These are phyloP conservation scores for Xylocopa sonorina DNA, from an alignment of 1,140 invertebrate species.

Conservation along the genomic window DNA sequence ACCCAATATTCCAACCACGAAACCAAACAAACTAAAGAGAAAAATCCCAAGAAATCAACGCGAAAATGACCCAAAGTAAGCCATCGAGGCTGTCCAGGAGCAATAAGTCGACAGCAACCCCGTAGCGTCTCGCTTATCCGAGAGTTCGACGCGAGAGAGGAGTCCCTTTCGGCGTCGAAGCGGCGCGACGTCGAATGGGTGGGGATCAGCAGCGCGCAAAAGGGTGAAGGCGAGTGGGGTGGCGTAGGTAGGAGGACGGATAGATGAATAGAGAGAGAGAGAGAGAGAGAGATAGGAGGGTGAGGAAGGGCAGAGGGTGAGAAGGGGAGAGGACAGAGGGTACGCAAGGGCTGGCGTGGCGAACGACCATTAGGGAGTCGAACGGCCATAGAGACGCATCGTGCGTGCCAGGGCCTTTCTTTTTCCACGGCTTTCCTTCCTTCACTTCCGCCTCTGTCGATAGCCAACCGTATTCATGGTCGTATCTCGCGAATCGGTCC, in stretches of 20 bases:
- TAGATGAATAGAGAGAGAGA: constrained; percentile 61
- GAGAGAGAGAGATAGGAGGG: constrained; percentile 44
- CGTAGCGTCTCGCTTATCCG: background rate
- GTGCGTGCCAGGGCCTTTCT: constrained; percentile 27
- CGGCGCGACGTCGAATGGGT: constrained; percentile 38
- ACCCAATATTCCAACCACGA: too few relatives aligned
- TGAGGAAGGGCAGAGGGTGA: too few relatives aligned
- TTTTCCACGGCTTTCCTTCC: background rate
- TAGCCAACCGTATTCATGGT: constrained; percentile 45
- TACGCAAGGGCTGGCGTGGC: constrained; percentile 68
- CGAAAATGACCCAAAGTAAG: background rate
- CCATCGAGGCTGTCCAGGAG: too few relatives aligned
- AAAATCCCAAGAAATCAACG: background rate
- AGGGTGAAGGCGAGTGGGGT: constrained; percentile 58
- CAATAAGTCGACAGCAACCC: constrained; percentile 12
- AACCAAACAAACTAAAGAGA: too few relatives aligned
- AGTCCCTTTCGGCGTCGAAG: constrained; percentile 32
- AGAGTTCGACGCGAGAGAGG: constrained; percentile 27
- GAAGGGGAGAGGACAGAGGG: constrained; percentile 50
- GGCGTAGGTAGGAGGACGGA: constrained; percentile 33
- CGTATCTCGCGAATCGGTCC: constrained; percentile 45
- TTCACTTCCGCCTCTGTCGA: constrained; percentile 35
- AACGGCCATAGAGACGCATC: constrained; percentile 72
- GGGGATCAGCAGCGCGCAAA: constrained; percentile 45
- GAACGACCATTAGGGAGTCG: constrained; percentile 76